Evolutionary conservation across 2,888 invertebrate genomes (phyloP).

Genomic region (Acheta domesticus): DNA sequence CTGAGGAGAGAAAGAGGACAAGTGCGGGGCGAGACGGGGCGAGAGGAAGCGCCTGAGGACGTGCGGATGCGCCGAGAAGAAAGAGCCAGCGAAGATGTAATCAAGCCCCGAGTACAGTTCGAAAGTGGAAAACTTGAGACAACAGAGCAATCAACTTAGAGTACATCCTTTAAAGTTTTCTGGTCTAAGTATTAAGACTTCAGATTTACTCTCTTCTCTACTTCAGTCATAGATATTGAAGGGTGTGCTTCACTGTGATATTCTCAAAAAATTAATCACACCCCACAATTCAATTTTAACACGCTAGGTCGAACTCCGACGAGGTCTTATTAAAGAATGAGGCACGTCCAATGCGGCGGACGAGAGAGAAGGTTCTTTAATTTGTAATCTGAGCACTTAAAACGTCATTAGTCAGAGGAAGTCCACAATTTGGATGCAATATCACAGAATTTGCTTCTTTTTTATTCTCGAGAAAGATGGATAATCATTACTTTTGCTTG

Average conservation of each 20-base stretch:
- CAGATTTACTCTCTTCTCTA: slow-evolving; percentile 18
- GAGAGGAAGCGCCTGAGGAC: neutral
- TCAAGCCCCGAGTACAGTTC: neutral
- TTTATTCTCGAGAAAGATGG: too few species aligned
- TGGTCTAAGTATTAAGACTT: slow-evolving; percentile 9
- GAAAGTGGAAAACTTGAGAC: slow-evolving; percentile 18
- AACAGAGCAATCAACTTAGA: slow-evolving; percentile 18
- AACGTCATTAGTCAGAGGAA: too few species aligned
- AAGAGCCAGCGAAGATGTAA: neutral
- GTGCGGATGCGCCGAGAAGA: neutral
- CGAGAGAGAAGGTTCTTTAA: too few species aligned
- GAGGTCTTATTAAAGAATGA: too few species aligned
- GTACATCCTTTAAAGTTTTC: slow-evolving; percentile 18
- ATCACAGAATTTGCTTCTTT: too few species aligned
- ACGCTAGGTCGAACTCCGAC: neutral
- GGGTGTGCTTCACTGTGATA: neutral
- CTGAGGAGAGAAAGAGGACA: neutral
- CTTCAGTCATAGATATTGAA: neutral
- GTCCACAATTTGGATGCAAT: too few species aligned
- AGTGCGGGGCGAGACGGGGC: neutral
- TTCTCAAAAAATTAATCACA: neutral
- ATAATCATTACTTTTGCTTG: too few species aligned
- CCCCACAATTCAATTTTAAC: neutral
- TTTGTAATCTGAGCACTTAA: too few species aligned
- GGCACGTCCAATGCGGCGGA: too few species aligned